A percentile compares a stretch with the other conserved stretches of the same genome.
Evolutionary conservation across 1,140 invertebrate genomes (phyloP).

Genomic region (Drosophila mayri): DNA sequence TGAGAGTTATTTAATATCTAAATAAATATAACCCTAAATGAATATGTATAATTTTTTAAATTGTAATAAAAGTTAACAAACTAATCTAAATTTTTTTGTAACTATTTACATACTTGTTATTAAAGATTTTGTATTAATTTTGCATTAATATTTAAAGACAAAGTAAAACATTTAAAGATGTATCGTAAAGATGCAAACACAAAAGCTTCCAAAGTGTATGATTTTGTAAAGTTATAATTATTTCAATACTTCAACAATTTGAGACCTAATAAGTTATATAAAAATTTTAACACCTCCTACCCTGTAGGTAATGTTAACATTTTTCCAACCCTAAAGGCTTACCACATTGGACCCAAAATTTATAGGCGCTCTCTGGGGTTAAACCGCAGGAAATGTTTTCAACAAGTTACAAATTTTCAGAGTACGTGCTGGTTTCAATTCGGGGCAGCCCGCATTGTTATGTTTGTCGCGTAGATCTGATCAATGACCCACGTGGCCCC

Average conservation of each 20-base stretch:
- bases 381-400: constrained; percentile 52
- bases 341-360: background rate
- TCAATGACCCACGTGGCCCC: constrained; percentile 75
- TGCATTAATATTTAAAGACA: too few relatives aligned
- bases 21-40: background rate
- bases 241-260: background rate
- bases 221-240: background rate
- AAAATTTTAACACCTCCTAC: background rate
- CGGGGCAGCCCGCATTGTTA: constrained; percentile 62
- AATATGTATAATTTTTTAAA: too few relatives aligned
- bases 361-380: constrained; percentile 16
- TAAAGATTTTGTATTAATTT: too few relatives aligned
- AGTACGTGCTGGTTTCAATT: constrained; percentile 57
- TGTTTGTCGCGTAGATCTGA: constrained; percentile 82
- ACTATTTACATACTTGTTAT: too few relatives aligned
- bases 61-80: too few relatives aligned
- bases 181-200: background rate
- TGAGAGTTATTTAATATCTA: background rate
- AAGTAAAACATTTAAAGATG: background rate
- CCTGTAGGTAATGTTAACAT: background rate
- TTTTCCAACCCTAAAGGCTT: background rate
- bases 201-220: background rate
- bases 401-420: constrained; percentile 78
- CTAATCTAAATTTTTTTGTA: too few relatives aligned
- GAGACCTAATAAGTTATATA: background rate